A percentile compares a stretch with the other conserved stretches of the same genome.
Conservation (phyloP, 64 coral and sea anemone genomes). For the Actinia tenebrosa region DNA sequence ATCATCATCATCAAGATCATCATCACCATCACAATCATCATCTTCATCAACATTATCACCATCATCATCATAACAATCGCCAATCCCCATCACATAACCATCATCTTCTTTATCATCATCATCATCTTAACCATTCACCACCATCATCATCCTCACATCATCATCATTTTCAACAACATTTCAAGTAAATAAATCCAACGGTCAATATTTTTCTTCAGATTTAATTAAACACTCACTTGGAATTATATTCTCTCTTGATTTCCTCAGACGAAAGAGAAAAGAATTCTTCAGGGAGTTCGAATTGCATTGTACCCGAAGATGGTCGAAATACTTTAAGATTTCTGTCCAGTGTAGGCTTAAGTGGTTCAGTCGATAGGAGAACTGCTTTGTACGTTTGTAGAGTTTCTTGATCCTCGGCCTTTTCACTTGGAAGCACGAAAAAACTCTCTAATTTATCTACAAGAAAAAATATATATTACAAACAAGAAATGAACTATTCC, state of each 20-base stretch:
- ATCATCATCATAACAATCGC: too few species aligned
- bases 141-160: too few species aligned
- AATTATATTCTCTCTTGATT: constrained; percentile 67
- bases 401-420: constrained; percentile 25
- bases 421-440: constrained; percentile 40
- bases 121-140: too few species aligned
- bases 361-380: constrained; percentile 37
- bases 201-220: too few species aligned
- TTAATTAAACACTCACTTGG: constrained; percentile 30
- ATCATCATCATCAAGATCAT: too few species aligned
- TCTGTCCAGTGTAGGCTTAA: constrained; percentile 72
- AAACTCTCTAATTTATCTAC: constrained; percentile 32
- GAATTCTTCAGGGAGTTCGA: constrained; percentile 86
- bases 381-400: constrained; percentile 60
- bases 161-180: too few species aligned
- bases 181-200: too few species aligned
- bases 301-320: constrained; percentile 42
- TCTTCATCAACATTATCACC: too few species aligned
- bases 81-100: too few species aligned
- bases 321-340: constrained; percentile 75
- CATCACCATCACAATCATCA: too few species aligned
- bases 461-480: background rate
- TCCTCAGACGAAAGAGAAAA: constrained; percentile 80
- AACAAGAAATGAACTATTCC: too few species aligned
- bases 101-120: too few species aligned